Evolutionary conservation across 2,113 vertebrate genomes (phyloP).

Genomic region (Megaceryle maxima): DNA sequence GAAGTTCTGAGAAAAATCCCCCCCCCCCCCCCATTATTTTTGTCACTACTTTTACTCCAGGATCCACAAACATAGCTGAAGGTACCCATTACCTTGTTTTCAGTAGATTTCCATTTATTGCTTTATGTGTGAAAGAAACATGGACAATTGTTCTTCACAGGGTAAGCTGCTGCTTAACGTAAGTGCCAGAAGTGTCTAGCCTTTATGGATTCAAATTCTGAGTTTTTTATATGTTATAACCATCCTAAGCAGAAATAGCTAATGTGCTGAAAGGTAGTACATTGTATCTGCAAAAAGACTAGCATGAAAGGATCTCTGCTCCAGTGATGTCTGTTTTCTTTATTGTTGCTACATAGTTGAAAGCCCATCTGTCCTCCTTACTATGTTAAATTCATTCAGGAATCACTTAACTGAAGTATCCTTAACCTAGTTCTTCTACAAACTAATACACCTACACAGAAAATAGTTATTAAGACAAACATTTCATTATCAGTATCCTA

Average conservation of each 20-base stretch:
- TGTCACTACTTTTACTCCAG: neutral
- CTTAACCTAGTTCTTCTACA: slow-evolving; percentile 51
- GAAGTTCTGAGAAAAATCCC: slow-evolving; percentile 9
- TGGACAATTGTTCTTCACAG: neutral
- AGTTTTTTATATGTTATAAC: neutral
- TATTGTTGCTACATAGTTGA: neutral
- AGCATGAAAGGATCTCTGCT: neutral
- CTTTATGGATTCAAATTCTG: neutral
- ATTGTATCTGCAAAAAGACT: slow-evolving; percentile 20
- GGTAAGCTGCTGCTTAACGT: neutral
- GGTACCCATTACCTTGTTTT: neutral
- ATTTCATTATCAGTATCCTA: slow-evolving; percentile 28
- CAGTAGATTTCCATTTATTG: neutral
- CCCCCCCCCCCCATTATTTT: neutral
- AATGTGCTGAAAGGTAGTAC: neutral
- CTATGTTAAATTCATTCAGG: slow-evolving; percentile 45
- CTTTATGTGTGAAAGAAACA: neutral
- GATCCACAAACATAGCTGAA: neutral
- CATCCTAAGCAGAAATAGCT: neutral
- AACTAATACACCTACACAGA: slow-evolving; percentile 8
- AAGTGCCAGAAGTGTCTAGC: neutral
- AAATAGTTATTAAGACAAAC: slow-evolving; percentile 59
- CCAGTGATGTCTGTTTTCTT: slow-evolving; percentile 5
- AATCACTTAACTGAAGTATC: slow-evolving; percentile 50
- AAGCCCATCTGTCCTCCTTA: slow-evolving; percentile 37